Evolutionary conservation across 2,888 invertebrate genomes (phyloP).

Genomic region (Vanessa cardui): DNA sequence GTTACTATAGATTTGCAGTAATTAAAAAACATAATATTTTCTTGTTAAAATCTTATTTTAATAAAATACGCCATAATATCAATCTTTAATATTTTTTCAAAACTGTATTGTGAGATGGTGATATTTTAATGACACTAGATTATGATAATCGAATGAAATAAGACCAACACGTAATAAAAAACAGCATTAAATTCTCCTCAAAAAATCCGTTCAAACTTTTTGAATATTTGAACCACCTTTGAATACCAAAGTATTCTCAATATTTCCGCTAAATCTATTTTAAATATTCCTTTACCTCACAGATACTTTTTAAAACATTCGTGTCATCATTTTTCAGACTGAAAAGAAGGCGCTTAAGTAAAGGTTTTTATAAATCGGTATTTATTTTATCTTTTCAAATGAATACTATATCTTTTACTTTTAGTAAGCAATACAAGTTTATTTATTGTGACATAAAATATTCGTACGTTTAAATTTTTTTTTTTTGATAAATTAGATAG

Average conservation of each 20-base stretch:
- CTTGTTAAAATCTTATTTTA: neutral
- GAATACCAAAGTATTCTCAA: constrained; percentile 19
- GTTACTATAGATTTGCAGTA: too few relatives aligned
- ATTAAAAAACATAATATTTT: neutral
- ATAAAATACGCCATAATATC: neutral
- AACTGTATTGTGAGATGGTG: too few relatives aligned
- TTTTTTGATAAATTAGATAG: too few relatives aligned
- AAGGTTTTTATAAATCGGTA: neutral
- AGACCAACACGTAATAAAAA: neutral
- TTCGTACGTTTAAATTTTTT: too few relatives aligned
- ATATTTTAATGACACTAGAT: neutral
- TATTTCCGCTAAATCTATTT: constrained; percentile 25
- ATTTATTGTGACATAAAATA: too few relatives aligned
- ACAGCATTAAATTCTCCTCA: too few relatives aligned
- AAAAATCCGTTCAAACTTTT: neutral
- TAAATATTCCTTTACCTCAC: constrained; percentile 31
- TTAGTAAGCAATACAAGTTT: too few relatives aligned
- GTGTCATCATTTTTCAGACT: constrained; percentile 30
- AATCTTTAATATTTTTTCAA: neutral
- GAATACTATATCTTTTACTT: too few relatives aligned
- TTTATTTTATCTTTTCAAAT: too few relatives aligned
- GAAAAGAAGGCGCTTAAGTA: constrained; percentile 27
- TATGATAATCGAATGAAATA: neutral
- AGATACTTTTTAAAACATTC: constrained; percentile 30
- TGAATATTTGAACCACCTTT: constrained; percentile 9